phyloP scores from a whole-genome alignment of 2,888 invertebrate species.

The Thalpophila matura region DNA sequence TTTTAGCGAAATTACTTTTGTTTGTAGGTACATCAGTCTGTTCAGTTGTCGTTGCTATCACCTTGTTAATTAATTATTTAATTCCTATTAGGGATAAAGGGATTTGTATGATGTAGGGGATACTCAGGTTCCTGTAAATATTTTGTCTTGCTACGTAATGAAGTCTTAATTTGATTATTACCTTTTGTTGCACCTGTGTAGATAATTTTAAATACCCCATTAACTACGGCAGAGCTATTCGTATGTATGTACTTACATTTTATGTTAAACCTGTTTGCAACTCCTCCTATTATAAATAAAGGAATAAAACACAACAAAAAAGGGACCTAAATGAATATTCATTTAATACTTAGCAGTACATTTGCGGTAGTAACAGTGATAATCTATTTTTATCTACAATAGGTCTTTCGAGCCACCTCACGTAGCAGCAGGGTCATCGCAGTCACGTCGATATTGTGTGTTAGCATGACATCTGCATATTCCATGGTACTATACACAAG shows the following conservation, averaged over 20 bases:
- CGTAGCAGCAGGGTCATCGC: constrained; percentile 62
- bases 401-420: constrained; percentile 67
- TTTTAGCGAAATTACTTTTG: constrained; percentile 83
- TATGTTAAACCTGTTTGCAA: neutral
- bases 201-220: neutral
- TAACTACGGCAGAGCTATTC: constrained; percentile 13
- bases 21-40: constrained; percentile 54
- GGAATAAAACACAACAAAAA: neutral
- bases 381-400: constrained; percentile 68
- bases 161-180: no score
- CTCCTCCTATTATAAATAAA: neutral
- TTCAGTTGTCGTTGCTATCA: constrained; percentile 41
- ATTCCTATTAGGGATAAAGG: constrained; percentile 4
- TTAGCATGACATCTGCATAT: constrained; percentile 42
- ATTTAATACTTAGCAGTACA: constrained; percentile 20
- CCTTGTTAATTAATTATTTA: constrained; percentile 55
- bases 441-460: constrained; percentile 35
- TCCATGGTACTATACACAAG: no score
- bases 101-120: neutral
- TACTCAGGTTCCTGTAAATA: neutral
- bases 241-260: no score
- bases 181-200: neutral
- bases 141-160: neutral
- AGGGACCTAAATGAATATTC: constrained; percentile 9
- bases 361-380: constrained; percentile 53